Percentiles rank a stretch among this genome's conserved stretches.
Evolutionary conservation across 2,113 vertebrate species (phyloP).

Genomic region (Ardeotis arabs): DNA sequence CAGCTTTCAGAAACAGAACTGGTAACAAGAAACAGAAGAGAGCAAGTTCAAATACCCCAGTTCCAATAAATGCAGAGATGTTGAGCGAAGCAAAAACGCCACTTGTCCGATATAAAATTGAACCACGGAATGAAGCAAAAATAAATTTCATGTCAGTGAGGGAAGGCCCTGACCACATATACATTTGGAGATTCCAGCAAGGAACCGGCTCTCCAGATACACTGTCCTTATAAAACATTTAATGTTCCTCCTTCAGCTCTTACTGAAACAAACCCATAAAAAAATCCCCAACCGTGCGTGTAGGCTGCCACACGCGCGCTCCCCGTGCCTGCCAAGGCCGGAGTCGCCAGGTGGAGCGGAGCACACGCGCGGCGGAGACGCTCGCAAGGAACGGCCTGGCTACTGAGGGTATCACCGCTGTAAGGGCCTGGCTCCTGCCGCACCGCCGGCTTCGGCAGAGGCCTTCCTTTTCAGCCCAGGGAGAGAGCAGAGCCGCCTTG

Average conservation of each 20-base stretch:
- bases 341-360: not conserved
- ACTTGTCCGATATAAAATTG: constrained; percentile 37
- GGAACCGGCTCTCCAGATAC: not conserved
- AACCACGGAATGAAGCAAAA: constrained; percentile 39
- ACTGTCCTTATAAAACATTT: not conserved
- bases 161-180: constrained; percentile 3
- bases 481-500: not conserved
- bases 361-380: not conserved
- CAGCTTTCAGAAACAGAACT: constrained; percentile 11
- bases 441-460: not conserved
- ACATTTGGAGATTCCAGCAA: not conserved
- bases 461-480: not conserved
- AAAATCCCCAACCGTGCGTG: not conserved
- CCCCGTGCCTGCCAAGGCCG: not conserved
- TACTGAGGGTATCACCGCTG: not conserved
- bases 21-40: constrained; percentile 30
- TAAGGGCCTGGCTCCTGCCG: not conserved
- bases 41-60: not conserved
- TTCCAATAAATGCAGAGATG: not conserved
- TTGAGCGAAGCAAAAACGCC: constrained; percentile 9
- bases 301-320: not conserved
- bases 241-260: constrained; percentile 7
- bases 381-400: not conserved
- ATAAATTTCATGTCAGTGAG: not conserved
- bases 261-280: constrained; percentile 32